Evolutionary conservation across 1,140 invertebrate species (phyloP), one percentile per base, ranked within the genome.

Genomic region (Macrosteles quadrilineatus): DNA sequence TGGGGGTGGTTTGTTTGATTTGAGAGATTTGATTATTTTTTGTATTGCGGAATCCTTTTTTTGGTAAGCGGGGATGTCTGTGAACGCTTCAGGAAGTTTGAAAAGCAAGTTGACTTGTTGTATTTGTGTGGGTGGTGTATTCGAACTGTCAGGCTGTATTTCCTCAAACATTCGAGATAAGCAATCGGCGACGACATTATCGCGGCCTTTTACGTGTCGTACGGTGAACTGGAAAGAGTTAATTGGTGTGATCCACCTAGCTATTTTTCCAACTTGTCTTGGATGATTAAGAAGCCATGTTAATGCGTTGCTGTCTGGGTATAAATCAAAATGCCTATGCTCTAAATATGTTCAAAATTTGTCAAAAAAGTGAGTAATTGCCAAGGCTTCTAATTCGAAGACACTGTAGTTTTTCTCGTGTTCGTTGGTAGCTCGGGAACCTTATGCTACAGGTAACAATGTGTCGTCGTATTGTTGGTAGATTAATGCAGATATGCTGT

Each of bases 131-230:
- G 6, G n/a, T 6, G 14, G 32, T 36, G 32, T 36, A 6, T 36
- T 36, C 4, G 55, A 9, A 11, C 6, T 6, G 9, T 9, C 1
- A 23, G 2, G 12, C n/a, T n/a, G n/a, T n/a, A 9, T 2, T 29
- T 59, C 55, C 9, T 59, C 55, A 29, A 14, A 67, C 30, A 67
- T 23, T 50, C 65, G 1, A n/a, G 36, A 47, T 4, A 67, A 40
- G n/a, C 36, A 43, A 67, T 67, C 65, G 2, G 43, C 65, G 11
- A 67, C 45, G 45, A 30, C 65, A 50, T 67, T 67, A 1, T 67
- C 65, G 45, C 27, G 4, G 19, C 65, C 45, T 29, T 67, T 59
- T 6, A 59, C n/a, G 25, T 59, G 55, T 11, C 27, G 4, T 27
- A 59, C 27, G 2, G 21, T 27, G 25, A 59, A 59, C 25, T 59